Percentiles rank a stretch among this genome's conserved stretches.
Evolutionary conservation across 1,140 invertebrate species (phyloP).

Genomic region (Anagrus nilaparvatae): DNA sequence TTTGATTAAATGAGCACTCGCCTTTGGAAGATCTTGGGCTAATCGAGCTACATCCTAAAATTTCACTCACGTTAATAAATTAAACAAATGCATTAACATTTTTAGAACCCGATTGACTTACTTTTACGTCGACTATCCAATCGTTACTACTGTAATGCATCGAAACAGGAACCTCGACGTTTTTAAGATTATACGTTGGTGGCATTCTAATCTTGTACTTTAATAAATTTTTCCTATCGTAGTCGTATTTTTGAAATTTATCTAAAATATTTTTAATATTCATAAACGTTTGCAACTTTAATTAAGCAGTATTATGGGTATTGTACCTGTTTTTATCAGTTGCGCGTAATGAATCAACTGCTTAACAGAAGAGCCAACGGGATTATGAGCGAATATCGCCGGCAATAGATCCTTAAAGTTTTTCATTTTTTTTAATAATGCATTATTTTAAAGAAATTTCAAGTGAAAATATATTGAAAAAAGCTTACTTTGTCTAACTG

Average conservation of each 20-base stretch:
- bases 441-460: neutral
- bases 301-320: neutral
- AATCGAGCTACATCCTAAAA: slow-evolving; percentile 32
- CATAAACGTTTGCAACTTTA: neutral
- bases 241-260: slow-evolving; percentile 31
- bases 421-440: neutral
- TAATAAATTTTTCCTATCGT: slow-evolving; percentile 38
- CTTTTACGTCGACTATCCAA: slow-evolving; percentile 39
- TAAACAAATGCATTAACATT: slow-evolving; percentile 8
- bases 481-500: slow-evolving; percentile 39
- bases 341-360: no score
- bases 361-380: no score
- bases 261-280: slow-evolving; percentile 10
- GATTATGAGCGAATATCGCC: neutral
- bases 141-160: slow-evolving; percentile 52
- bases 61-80: no score
- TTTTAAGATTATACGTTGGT: slow-evolving; percentile 46
- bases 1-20: slow-evolving; percentile 41
- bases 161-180: slow-evolving; percentile 48
- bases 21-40: slow-evolving; percentile 40
- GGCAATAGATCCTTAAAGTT: neutral
- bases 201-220: slow-evolving; percentile 43
- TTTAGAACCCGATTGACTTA: slow-evolving; percentile 15
- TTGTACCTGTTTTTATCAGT: slow-evolving; percentile 47
- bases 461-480: slow-evolving; percentile 5